These are phyloP conservation scores for Agapetus fuscipes DNA, from an alignment of 2,888 invertebrate genomes.

Conservation along the genomic window DNA sequence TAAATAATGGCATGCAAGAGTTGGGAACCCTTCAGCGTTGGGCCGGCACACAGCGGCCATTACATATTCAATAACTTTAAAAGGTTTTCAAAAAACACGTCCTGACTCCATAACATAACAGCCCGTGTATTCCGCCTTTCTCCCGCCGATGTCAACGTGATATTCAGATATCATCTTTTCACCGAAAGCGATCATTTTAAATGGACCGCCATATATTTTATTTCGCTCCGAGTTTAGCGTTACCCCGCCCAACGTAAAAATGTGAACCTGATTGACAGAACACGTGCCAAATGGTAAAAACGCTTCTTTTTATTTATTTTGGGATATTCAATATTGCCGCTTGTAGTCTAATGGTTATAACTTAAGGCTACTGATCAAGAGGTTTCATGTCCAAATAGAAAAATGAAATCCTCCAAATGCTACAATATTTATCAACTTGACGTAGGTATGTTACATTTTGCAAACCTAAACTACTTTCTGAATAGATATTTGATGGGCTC, in stretches of 20 bases:
- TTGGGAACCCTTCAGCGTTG: too few species aligned
- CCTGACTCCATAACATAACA: constrained; percentile 20
- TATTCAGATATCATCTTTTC: constrained; percentile 20
- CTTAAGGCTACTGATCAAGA: too few species aligned
- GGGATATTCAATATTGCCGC: neutral
- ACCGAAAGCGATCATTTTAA: constrained; percentile 18
- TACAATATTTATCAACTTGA: too few species aligned
- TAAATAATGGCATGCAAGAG: too few species aligned
- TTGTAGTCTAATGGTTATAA: too few species aligned
- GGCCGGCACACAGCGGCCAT: too few species aligned
- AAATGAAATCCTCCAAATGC: too few species aligned
- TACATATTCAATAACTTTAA: constrained; percentile 23
- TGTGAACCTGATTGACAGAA: constrained; percentile 19
- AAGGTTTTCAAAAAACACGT: constrained; percentile 23
- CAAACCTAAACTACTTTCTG: too few species aligned
- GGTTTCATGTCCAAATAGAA: too few species aligned
- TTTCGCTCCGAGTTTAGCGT: constrained; percentile 2
- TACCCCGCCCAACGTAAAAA: constrained; percentile 1
- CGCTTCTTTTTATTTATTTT: too few species aligned
- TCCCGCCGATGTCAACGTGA: constrained; percentile 21
- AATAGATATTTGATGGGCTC: too few species aligned
- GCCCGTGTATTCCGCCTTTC: constrained; percentile 17
- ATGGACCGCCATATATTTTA: constrained; percentile 8
- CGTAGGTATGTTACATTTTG: too few species aligned
- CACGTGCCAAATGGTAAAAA: neutral